Evolutionary conservation across 2,797 vertebrate genomes (phyloP).

Genomic region (Amblyopsis hoosieri): DNA sequence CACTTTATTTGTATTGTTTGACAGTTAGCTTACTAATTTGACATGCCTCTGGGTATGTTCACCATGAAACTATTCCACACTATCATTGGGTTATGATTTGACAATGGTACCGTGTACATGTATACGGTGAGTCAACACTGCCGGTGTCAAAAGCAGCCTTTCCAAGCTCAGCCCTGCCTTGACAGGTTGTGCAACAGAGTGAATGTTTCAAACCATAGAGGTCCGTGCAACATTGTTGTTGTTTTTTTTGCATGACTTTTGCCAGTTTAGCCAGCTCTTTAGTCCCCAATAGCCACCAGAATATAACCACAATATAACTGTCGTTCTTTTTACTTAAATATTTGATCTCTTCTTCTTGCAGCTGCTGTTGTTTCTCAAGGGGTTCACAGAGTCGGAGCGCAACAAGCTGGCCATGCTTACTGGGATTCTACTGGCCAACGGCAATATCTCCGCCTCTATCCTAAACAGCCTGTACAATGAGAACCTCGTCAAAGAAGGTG

Average conservation of each 20-base stretch:
- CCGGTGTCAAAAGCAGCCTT: too few relatives aligned
- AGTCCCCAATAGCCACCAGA: background rate
- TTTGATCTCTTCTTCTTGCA: slow-evolving; percentile 53
- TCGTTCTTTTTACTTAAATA: slow-evolving; percentile 1
- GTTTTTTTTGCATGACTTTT: background rate
- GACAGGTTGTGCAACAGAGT: too few relatives aligned
- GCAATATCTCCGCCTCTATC: slow-evolving; percentile 91
- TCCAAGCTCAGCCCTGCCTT: too few relatives aligned
- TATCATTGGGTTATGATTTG: too few relatives aligned
- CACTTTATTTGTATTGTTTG: too few relatives aligned
- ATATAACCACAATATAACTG: background rate
- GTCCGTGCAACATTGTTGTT: too few relatives aligned
- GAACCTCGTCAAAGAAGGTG: slow-evolving; percentile 98
- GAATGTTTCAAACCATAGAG: too few relatives aligned
- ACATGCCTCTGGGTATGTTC: too few relatives aligned
- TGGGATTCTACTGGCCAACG: slow-evolving; percentile 93
- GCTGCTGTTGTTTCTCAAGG: slow-evolving; percentile 97
- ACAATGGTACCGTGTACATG: too few relatives aligned
- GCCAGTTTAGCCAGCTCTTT: background rate
- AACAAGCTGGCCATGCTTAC: slow-evolving; percentile 98
- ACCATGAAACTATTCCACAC: too few relatives aligned
- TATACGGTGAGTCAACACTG: too few relatives aligned
- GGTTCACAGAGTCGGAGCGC: slow-evolving; percentile 95
- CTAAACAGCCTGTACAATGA: slow-evolving; percentile 96
- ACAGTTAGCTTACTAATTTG: too few relatives aligned